Conservation (phyloP, 2,797 vertebrate species). For the Melanotaenia pygmaea region DNA sequence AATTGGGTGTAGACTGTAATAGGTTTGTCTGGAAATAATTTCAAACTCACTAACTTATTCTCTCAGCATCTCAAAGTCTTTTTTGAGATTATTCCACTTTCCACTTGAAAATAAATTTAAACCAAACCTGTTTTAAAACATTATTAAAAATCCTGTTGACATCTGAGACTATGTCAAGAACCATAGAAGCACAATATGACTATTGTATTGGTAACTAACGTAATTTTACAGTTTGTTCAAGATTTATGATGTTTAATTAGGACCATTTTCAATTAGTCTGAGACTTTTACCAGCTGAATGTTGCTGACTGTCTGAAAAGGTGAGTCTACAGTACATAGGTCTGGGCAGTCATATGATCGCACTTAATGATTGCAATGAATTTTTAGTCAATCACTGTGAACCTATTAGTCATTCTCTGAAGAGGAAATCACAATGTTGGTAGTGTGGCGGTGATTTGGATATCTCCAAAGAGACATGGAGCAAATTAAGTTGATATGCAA, state of each 20-base stretch:
- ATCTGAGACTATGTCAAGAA: too few species aligned
- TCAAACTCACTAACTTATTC: neutral
- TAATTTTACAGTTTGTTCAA: neutral
- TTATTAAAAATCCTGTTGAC: neutral
- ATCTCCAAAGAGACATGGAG: too few species aligned
- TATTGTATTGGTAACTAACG: neutral
- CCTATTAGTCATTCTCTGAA: too few species aligned
- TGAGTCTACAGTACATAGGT: neutral
- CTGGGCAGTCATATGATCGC: too few species aligned
- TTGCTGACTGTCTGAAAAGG: neutral
- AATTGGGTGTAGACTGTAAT: neutral
- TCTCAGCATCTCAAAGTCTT: neutral
- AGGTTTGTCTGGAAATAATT: constrained; percentile 1
- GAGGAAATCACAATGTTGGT: too few species aligned
- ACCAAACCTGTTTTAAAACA: neutral
- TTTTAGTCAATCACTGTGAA: too few species aligned
- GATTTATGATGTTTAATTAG: neutral
- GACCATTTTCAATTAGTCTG: neutral
- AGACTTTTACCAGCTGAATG: neutral
- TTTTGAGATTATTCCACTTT: neutral
- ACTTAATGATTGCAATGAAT: too few species aligned
- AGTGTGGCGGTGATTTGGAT: too few species aligned
- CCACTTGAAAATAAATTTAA: neutral
- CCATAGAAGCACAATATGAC: too few species aligned
- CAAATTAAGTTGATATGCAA: too few species aligned